Percentiles rank a stretch among this genome's conserved stretches.
These are phyloP conservation scores for Megaceryle torquata DNA, from an alignment of 2,113 vertebrate species.

Conservation along the genomic window DNA sequence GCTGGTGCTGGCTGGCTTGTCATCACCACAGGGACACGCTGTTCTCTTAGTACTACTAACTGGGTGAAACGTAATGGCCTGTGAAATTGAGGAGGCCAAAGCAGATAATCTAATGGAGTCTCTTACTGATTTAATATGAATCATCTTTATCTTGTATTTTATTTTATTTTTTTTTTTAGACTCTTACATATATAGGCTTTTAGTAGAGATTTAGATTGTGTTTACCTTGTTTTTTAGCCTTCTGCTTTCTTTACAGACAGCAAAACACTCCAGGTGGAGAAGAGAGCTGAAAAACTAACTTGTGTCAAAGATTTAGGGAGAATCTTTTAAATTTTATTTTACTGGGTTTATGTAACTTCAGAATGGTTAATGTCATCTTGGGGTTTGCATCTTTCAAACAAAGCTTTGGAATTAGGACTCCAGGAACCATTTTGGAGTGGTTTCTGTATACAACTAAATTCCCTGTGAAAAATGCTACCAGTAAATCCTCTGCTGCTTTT, in stretches of 20 bases:
- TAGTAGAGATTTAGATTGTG: not conserved
- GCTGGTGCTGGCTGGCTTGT: not conserved
- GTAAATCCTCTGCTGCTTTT: not conserved
- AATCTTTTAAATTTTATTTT: not conserved
- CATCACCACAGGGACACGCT: not conserved
- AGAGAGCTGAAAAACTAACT: not conserved
- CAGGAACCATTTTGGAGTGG: not conserved
- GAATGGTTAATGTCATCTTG: not conserved
- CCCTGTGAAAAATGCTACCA: not conserved
- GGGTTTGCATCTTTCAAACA: not conserved
- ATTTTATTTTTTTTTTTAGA: not conserved
- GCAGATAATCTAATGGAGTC: not conserved
- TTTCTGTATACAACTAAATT: not conserved
- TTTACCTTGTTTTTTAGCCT: not conserved
- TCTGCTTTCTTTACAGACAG: not conserved
- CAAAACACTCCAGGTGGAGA: not conserved
- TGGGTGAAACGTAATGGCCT: not conserved
- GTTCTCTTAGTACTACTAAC: not conserved
- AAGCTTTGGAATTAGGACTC: not conserved
- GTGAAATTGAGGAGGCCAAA: not conserved
- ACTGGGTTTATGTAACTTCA: not conserved
- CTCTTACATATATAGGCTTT: not conserved
- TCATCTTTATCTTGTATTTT: not conserved
- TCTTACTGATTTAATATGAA: not conserved
- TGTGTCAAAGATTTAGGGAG: not conserved